A percentile compares a stretch with the other conserved stretches of the same genome.
phyloP scores from a whole-genome alignment of 2,797 vertebrate species.

The Muraenolepis orangiensis region DNA sequence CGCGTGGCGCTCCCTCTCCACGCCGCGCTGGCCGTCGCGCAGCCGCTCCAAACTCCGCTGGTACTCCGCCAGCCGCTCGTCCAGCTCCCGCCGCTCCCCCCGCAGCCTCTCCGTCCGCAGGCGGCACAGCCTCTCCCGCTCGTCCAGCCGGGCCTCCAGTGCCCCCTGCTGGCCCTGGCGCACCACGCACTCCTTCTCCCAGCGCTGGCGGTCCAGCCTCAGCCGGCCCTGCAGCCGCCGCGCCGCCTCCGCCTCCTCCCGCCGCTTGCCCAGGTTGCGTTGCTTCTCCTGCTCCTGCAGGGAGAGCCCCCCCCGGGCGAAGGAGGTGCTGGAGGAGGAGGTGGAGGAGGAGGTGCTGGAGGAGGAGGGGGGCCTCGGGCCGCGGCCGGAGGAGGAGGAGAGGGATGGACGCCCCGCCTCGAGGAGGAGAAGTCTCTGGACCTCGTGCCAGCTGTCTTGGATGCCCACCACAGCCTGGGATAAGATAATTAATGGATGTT shows the following conservation, averaged over 20 bases:
- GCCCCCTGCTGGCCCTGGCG: conserved; percentile 76
- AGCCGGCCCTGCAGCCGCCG: conserved; percentile 77
- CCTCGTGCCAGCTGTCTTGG: conserved; percentile 85
- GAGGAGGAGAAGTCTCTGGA: conserved; percentile 78
- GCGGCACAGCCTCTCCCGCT: conserved; percentile 76
- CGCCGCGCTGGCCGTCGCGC: conserved; percentile 81
- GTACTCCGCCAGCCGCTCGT: conserved; percentile 83
- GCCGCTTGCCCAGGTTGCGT: conserved; percentile 77
- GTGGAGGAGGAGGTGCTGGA: conserved; percentile 21
- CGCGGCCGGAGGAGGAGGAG: conserved; percentile 21
- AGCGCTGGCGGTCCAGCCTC: conserved; percentile 78
- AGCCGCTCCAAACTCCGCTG: conserved; percentile 88
- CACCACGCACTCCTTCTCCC: conserved; percentile 81
- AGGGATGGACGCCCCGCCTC: conserved; percentile 63
- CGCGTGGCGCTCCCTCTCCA: conserved; percentile 77
- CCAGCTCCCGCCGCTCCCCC: conserved; percentile 68
- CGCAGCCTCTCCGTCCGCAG: conserved; percentile 74
- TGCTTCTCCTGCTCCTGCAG: conserved; percentile 82
- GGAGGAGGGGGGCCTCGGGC: conserved; percentile 56
- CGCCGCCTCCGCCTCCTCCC: conserved; percentile 75
- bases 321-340: conserved; percentile 6
- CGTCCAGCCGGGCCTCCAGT: conserved; percentile 69
- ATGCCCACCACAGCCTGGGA: conserved; percentile 82
- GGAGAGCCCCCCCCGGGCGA: conserved; percentile 56
- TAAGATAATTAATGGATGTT: too few species aligned